A percentile compares a stretch with the other conserved stretches of the same genome.
Evolutionary conservation across 2,797 vertebrate genomes (phyloP).

Genomic region (Sparus aurata): DNA sequence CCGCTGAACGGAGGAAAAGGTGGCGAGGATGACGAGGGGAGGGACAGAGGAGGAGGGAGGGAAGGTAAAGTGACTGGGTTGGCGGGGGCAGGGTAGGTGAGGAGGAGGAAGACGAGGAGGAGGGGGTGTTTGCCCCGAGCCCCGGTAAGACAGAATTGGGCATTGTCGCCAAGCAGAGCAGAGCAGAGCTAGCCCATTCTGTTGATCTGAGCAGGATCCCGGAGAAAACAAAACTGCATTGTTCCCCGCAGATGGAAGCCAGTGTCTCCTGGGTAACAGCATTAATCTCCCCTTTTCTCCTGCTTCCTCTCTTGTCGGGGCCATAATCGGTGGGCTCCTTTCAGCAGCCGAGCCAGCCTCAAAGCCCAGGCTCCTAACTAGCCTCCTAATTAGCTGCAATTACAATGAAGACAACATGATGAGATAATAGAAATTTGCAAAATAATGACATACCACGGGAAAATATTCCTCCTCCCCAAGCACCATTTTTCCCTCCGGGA

Average conservation of each 20-base stretch:
- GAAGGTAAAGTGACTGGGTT: slow-evolving; percentile 69
- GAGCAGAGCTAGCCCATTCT: slow-evolving; percentile 87
- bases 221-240: slow-evolving; percentile 99
- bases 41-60: slow-evolving; percentile 50
- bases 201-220: slow-evolving; percentile 98
- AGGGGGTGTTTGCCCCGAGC: slow-evolving; percentile 42
- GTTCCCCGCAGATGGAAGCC: slow-evolving; percentile 99
- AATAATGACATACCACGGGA: slow-evolving; percentile 99
- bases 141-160: slow-evolving; percentile 91
- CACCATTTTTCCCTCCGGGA: slow-evolving; percentile 90
- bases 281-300: slow-evolving; percentile 99
- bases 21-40: slow-evolving; percentile 63
- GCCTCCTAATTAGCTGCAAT: slow-evolving; percentile 99
- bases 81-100: slow-evolving; percentile 58
- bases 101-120: slow-evolving; percentile 13
- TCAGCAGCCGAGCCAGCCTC: slow-evolving; percentile 99
- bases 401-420: slow-evolving; percentile 99
- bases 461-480: slow-evolving; percentile 99
- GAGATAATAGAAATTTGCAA: slow-evolving; percentile 99
- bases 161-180: slow-evolving; percentile 90
- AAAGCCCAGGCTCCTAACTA: slow-evolving; percentile 99
- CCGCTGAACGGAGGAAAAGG: slow-evolving; percentile 67
- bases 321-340: slow-evolving; percentile 99
- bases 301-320: slow-evolving; percentile 94
- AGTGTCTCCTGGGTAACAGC: slow-evolving; percentile 99